Evolutionary conservation across 2,797 vertebrate species (phyloP).

Genomic region (Mus minutoides): DNA sequence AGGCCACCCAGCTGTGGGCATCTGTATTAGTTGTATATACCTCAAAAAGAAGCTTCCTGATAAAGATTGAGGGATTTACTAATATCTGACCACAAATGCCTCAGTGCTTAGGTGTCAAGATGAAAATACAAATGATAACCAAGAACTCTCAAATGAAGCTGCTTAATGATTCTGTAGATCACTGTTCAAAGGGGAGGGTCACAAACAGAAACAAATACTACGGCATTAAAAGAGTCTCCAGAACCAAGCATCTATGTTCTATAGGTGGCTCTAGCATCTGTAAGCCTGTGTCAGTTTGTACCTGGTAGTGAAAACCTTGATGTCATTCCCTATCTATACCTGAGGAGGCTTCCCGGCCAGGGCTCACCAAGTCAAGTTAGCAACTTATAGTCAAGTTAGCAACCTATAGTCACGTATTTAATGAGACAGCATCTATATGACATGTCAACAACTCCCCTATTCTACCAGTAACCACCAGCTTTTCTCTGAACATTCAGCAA

Average conservation of each 20-base stretch:
- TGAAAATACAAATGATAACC: conserved; percentile 54
- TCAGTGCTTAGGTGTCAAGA: not conserved
- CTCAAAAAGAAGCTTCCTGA: not conserved
- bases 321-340: not conserved
- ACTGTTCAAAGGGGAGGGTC: not conserved
- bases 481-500: not conserved
- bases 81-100: not conserved
- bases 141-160: conserved; percentile 29
- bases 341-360: not conserved
- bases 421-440: not conserved
- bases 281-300: not conserved
- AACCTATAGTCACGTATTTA: not conserved
- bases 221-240: not conserved
- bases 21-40: not conserved
- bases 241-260: not conserved
- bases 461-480: not conserved
- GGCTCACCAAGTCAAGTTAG: not conserved
- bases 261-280: not conserved
- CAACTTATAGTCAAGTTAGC: not conserved
- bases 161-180: conserved; percentile 2
- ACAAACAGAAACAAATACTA: not conserved
- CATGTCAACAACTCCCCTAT: not conserved
- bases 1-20: not conserved
- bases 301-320: not conserved
- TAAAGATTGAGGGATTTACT: not conserved